These are phyloP conservation scores for Progne subis DNA, from an alignment of 2,113 vertebrate species.

Conservation along the genomic window DNA sequence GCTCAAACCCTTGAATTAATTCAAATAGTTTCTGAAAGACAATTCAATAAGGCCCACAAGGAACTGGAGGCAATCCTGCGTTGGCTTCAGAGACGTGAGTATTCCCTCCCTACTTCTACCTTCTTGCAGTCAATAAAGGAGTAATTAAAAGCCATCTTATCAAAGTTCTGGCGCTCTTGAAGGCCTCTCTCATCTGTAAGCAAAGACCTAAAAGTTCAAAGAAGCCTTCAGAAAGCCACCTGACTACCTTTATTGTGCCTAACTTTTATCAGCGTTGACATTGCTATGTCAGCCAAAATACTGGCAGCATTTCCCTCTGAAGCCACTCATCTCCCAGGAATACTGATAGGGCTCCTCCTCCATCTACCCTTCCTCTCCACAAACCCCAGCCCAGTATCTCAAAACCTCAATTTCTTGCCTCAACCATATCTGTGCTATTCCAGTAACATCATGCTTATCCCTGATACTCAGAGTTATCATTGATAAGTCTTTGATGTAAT, in stretches of 20 bases:
- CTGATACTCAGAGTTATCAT: slow-evolving; percentile 71
- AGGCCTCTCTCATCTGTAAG: slow-evolving; percentile 45
- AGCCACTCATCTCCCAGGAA: slow-evolving; percentile 47
- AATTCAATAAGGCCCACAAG: slow-evolving; percentile 15
- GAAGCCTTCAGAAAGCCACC: slow-evolving; percentile 53
- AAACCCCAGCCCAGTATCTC: slow-evolving; percentile 56
- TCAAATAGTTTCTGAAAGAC: slow-evolving; percentile 44
- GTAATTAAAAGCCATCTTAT: slow-evolving; percentile 47
- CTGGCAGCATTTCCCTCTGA: background rate
- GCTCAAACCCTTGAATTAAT: slow-evolving; percentile 41
- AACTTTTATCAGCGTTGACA: slow-evolving; percentile 50
- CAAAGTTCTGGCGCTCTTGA: slow-evolving; percentile 1
- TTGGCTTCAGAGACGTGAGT: background rate
- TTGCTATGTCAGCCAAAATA: slow-evolving; percentile 64
- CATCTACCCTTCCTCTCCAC: slow-evolving; percentile 24
- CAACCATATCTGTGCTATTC: slow-evolving; percentile 61
- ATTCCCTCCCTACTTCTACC: background rate
- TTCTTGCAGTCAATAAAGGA: background rate
- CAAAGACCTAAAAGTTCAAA: slow-evolving; percentile 33
- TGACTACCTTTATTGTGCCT: slow-evolving; percentile 55
- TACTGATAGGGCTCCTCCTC: slow-evolving; percentile 35
- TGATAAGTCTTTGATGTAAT: slow-evolving; percentile 81
- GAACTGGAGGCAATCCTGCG: background rate
- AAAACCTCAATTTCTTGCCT: slow-evolving; percentile 69
- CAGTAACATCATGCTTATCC: slow-evolving; percentile 72